Evolutionary conservation across 2,113 vertebrate genomes (phyloP), one percentile per base, ranked within the genome.

Genomic region (Elephantulus edwardii): DNA sequence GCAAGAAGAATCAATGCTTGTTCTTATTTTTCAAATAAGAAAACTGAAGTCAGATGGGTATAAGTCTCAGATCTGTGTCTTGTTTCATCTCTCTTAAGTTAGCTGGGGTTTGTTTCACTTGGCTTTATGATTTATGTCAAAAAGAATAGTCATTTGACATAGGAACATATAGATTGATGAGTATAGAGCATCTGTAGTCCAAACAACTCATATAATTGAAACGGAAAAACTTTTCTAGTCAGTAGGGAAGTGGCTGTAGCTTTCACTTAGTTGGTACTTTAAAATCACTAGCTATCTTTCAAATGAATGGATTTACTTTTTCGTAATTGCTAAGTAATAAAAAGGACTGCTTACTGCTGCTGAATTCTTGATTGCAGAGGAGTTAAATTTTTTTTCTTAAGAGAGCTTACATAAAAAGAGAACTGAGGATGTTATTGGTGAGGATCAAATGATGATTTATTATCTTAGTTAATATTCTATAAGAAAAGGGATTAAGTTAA

Each of bases 401-500:
- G 40, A 83, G 26, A 87, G 28, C 10, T 84, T 71, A 71, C 38
- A n/a, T 38, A 33, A 7, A 13, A 54, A 81, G 33, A 8, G 30
- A 93, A 70, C 83, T 81, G 68, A 71, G 68, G 13, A 88, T 87
- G 8, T 60, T 92, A 76, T 19, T 78, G 48, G 38, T n/a, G 68
- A 81, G 40, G 85, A 82, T 90, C 20, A 74, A 70, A 81, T 26
- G 85, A 33, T 72, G 66, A 85, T 75, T 86, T 78, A 88, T 70
- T 76, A 84, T 81, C 42, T 92, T 90, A 44, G 60, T 74, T 81
- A 78, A 70, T 91, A 78, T 79, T 79, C 56, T 86, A 77, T 48
- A 90, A 93, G 81, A 88, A 90, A 92, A 90, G 40, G 19, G 58
- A 88, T 80, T 86, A 92, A 79, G 81, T 70, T 83, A 92, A 70